Conservation (phyloP, 2,797 vertebrate species). For the Gila robusta region DNA sequence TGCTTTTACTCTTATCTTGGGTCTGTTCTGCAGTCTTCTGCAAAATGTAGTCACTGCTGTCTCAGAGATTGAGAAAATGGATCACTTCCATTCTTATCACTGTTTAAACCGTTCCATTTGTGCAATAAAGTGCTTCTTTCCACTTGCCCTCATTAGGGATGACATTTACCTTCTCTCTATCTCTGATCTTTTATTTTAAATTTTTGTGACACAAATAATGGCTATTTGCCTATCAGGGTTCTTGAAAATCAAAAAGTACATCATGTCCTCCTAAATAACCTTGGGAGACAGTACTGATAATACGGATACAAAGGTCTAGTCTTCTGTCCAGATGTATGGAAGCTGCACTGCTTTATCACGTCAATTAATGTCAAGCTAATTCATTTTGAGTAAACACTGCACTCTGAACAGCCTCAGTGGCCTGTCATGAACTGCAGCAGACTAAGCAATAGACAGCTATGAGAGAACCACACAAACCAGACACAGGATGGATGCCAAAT, state of each 20-base stretch:
- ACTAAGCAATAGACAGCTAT: conserved; percentile 32
- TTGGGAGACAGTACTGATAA: conserved; percentile 37
- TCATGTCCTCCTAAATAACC: conserved; percentile 3
- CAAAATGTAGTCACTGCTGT: background rate
- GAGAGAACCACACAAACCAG: conserved; percentile 52
- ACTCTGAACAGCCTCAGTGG: conserved; percentile 38
- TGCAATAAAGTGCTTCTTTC: background rate
- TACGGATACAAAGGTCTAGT: conserved; percentile 26
- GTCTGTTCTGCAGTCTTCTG: background rate
- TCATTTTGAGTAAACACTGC: conserved; percentile 61
- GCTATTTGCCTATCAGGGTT: background rate
- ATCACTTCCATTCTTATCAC: background rate
- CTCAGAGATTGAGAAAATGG: background rate
- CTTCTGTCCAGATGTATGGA: conserved; percentile 48
- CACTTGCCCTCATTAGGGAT: background rate
- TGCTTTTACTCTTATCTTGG: conserved; percentile 14
- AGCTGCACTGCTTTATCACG: conserved; percentile 51
- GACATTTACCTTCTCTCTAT: background rate
- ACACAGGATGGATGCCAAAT: conserved; percentile 47
- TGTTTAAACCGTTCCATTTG: background rate
- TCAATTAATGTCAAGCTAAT: conserved; percentile 63
- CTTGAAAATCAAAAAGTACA: conserved; percentile 4
- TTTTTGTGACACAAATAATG: background rate
- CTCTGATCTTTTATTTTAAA: background rate
- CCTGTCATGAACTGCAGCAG: conserved; percentile 32